phyloP scores from a whole-genome alignment of 2,797 vertebrate genomes.

The Gambelia wislizenii region DNA sequence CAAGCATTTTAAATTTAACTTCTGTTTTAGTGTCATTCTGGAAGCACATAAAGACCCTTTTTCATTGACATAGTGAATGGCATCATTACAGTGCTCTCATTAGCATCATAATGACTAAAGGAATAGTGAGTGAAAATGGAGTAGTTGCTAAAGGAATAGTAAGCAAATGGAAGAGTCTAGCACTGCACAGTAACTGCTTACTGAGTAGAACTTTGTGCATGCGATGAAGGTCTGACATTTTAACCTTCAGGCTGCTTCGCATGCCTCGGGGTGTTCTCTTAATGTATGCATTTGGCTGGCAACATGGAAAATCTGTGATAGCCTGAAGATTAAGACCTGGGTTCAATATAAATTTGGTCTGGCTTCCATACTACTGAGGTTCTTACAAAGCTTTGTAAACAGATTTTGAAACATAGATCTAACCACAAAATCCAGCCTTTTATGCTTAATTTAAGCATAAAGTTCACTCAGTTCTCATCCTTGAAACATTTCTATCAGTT shows the following conservation, averaged over 20 bases:
- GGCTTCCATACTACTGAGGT: conserved; percentile 61
- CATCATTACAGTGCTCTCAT: conserved; percentile 73
- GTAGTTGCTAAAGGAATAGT: conserved; percentile 17
- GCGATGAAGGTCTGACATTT: conserved; percentile 64
- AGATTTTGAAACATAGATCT: conserved; percentile 64
- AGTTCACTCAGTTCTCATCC: conserved; percentile 53
- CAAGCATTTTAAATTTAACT: conserved; percentile 67
- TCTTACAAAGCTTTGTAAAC: conserved; percentile 59
- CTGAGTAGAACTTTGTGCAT: conserved; percentile 32
- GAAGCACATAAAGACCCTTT: conserved; percentile 68
- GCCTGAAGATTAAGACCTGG: conserved; percentile 62
- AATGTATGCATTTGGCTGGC: conserved; percentile 53
- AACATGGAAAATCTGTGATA: conserved; percentile 62
- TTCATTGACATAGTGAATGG: conserved; percentile 74
- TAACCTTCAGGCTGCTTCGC: conserved; percentile 66
- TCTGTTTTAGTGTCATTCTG: conserved; percentile 66
- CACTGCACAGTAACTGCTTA: conserved; percentile 54
- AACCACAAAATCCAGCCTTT: conserved; percentile 48
- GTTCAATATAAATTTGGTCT: conserved; percentile 61
- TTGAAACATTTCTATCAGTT: neutral
- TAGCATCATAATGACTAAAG: conserved; percentile 71
- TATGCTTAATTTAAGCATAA: conserved; percentile 57
- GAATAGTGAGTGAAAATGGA: conserved; percentile 69
- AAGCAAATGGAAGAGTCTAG: conserved; percentile 61
- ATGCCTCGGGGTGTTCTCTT: conserved; percentile 60